Percentiles rank a stretch among this genome's conserved stretches.
Conservation (phyloP, 2,888 invertebrate species). For the Nudaria mundana region DNA sequence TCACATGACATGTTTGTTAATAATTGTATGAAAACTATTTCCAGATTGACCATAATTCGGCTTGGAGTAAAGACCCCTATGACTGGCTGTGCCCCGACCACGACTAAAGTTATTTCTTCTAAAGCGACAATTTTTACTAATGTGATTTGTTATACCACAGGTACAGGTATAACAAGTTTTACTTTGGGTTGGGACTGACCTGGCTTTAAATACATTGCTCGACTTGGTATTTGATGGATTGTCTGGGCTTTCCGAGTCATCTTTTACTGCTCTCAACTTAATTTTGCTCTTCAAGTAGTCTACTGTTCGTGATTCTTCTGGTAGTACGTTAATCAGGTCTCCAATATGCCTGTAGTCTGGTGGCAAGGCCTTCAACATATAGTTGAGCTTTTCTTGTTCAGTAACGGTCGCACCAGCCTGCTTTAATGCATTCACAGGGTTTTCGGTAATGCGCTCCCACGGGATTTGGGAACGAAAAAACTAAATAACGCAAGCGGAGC, state of each 20-base stretch:
- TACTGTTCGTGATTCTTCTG: conserved; percentile 12
- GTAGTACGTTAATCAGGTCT: neutral
- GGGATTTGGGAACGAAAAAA: too few species aligned
- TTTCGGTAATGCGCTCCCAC: too few species aligned
- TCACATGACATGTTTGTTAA: too few species aligned
- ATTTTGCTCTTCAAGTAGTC: conserved; percentile 2
- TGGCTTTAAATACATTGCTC: neutral
- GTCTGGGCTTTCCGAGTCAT: neutral
- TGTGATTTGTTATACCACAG: neutral
- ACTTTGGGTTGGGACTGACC: too few species aligned
- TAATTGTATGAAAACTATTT: too few species aligned
- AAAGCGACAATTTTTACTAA: neutral
- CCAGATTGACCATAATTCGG: too few species aligned
- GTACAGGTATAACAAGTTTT: conserved; percentile 1
- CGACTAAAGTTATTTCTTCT: neutral
- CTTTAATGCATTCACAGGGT: conserved; percentile 9
- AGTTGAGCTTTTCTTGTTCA: conserved; percentile 1
- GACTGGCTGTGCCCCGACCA: too few species aligned
- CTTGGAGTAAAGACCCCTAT: too few species aligned
- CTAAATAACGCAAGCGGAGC: too few species aligned
- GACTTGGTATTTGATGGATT: too few species aligned
- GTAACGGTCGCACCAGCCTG: neutral
- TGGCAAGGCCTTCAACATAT: neutral
- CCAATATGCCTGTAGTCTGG: neutral
- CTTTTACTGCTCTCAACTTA: neutral